A percentile compares a stretch with the other conserved stretches of the same genome.
These are phyloP conservation scores for Acromyrmex charruanus DNA, from an alignment of 1,140 invertebrate species.

Conservation along the genomic window DNA sequence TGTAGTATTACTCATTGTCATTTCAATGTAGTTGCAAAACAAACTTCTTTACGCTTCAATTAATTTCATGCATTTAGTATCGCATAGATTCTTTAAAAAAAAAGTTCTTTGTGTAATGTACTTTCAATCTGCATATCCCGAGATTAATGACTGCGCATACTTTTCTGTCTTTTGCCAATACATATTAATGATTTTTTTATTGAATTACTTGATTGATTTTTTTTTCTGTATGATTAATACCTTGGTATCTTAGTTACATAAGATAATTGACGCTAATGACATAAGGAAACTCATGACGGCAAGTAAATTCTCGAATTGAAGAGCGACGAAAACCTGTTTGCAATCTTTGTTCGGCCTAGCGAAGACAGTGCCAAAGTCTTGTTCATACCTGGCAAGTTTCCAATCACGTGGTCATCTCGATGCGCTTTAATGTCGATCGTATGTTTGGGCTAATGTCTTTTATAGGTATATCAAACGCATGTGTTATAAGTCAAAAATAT, in stretches of 20 bases:
- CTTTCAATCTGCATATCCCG: slow-evolving; percentile 10
- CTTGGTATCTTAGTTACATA: slow-evolving; percentile 2
- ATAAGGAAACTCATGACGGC: background rate
- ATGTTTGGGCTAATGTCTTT: slow-evolving; percentile 25
- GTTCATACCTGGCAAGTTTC: slow-evolving; percentile 50
- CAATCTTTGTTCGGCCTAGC: slow-evolving; percentile 25
- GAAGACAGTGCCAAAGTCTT: slow-evolving; percentile 39
- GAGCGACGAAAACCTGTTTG: slow-evolving; percentile 25
- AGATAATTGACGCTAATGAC: slow-evolving; percentile 22
- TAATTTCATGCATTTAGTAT: background rate
- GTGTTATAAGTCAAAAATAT: slow-evolving; percentile 39
- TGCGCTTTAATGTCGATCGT: slow-evolving; percentile 38
- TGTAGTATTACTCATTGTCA: background rate
- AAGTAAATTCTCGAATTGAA: slow-evolving; percentile 39
- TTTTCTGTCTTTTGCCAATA: background rate
- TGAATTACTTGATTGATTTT: slow-evolving; percentile 25
- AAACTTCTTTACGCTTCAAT: background rate
- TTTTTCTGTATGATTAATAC: slow-evolving; percentile 2
- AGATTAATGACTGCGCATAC: background rate
- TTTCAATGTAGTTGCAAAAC: background rate
- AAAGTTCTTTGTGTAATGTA: background rate
- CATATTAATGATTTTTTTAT: slow-evolving; percentile 16
- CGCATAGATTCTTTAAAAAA: background rate
- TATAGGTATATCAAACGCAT: background rate
- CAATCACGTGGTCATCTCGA: slow-evolving; percentile 48